Percentiles rank a stretch among this genome's conserved stretches.
Conservation (phyloP, 2,797 vertebrate genomes). For the Danionella dracula region DNA sequence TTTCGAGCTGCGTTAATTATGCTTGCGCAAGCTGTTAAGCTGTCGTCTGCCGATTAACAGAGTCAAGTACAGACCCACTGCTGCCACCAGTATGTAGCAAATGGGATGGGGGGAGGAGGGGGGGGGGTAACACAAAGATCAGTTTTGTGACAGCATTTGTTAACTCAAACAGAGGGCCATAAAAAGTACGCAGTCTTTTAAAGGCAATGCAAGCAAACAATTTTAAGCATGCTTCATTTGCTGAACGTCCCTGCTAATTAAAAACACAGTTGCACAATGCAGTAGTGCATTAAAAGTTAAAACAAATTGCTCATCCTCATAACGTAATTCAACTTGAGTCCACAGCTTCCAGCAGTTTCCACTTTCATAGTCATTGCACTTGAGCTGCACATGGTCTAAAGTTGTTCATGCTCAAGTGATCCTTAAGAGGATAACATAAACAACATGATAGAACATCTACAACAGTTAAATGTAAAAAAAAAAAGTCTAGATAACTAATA, state of each 20-base stretch:
- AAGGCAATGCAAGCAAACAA: conserved; percentile 58
- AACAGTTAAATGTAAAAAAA: not conserved
- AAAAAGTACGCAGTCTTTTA: conserved; percentile 50
- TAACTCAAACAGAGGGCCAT: conserved; percentile 56
- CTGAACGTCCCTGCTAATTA: conserved; percentile 68
- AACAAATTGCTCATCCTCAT: conserved; percentile 48
- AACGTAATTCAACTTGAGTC: conserved; percentile 47
- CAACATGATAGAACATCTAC: not conserved
- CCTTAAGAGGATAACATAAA: conserved; percentile 7
- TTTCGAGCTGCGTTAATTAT: conserved; percentile 69
- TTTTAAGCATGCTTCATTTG: conserved; percentile 61
- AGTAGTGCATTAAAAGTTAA: conserved; percentile 61
- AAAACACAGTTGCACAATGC: conserved; percentile 46
- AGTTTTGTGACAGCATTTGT: conserved; percentile 63
- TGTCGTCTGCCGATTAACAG: conserved; percentile 70
- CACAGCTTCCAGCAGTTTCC: conserved; percentile 52
- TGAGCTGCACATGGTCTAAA: conserved; percentile 51
- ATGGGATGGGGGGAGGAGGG: conserved; percentile 42
- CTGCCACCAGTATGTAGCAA: conserved; percentile 55
- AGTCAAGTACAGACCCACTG: conserved; percentile 61
- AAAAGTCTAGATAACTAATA: no score
- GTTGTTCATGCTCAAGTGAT: conserved; percentile 28
- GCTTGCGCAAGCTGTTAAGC: conserved; percentile 70
- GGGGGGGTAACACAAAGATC: conserved; percentile 45
- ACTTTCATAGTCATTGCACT: conserved; percentile 51